Conservation (phyloP, 1,140 invertebrate species). For the Drepana arcuata region DNA sequence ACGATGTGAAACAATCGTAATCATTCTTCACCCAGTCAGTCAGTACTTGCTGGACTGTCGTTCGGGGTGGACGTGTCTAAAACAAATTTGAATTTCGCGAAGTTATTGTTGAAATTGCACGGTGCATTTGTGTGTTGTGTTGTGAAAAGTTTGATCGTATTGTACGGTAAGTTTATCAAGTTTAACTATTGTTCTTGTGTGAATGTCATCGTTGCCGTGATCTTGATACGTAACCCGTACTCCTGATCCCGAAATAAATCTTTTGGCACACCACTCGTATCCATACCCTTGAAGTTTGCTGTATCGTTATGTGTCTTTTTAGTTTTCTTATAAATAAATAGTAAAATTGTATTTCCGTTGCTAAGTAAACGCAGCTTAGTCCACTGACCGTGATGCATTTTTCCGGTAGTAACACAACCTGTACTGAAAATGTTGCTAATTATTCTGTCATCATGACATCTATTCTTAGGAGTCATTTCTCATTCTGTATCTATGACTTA, state of each 20-base stretch:
- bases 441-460: too few species aligned
- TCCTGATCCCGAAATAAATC: conserved; percentile 43
- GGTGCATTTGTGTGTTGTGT: conserved; percentile 34
- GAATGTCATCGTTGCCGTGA: conserved; percentile 20
- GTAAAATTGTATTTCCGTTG: too few species aligned
- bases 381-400: too few species aligned
- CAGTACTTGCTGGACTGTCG: conserved; percentile 44
- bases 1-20: conserved; percentile 26
- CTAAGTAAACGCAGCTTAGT: too few species aligned
- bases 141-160: conserved; percentile 31
- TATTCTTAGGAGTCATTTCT: too few species aligned
- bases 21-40: too few species aligned
- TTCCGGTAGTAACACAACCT: too few species aligned
- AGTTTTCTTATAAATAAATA: too few species aligned
- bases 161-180: conserved; percentile 34
- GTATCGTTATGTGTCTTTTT: conserved; percentile 3
- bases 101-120: conserved; percentile 15
- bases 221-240: conserved; percentile 23
- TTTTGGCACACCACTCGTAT: conserved; percentile 39
- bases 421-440: too few species aligned
- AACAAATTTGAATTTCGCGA: conserved; percentile 5
- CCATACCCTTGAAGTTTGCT: conserved; percentile 33
- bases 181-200: background rate
- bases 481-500: too few species aligned
- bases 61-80: conserved; percentile 26